Base-by-base conservation (phyloP, 2,797 vertebrate species). In the Rhynchotus rufescens region DNA sequence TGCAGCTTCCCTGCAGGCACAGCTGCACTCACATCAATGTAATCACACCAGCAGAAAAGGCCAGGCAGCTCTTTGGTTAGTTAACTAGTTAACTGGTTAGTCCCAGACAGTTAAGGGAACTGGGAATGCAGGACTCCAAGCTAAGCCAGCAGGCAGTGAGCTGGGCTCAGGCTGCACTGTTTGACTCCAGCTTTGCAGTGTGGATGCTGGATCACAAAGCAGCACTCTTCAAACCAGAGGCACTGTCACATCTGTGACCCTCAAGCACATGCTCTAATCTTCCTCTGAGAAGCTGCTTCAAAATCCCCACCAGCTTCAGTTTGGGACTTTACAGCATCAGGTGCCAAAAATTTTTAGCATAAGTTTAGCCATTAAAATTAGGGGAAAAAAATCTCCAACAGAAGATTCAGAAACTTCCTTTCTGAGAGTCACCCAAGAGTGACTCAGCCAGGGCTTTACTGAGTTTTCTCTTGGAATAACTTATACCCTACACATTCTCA, bases 1-100 rank as follows among this genome's bases (percentile, higher is more conserved):
- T n/a, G 60, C n/a, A 76, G 62, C 73, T 85, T 42, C 56, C n/a
- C 91, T 20, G 7, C 30, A 67, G 74, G 72, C 68, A 84, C 7
- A 40, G 47, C 40, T 67, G 72, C 78, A 90, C 80, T 81, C 74
- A 79, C 65, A 73, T n/a, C 19, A 11, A 19, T 19, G 56, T 30
- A 25, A 78, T 51, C 59, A 67, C n/a, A 34, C 19, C 87, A 76
- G 74, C 56, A 88, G 74, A 66, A 89, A 49, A 40, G 34, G n/a
- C 22, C 23, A n/a, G 15, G 57, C n/a, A 74, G 76, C 62, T 38
- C 60, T 36, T 36, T 36, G 36, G 36, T 36, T 36, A 36, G 36
- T 36, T 36, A 36, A 36, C 36, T 36, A 36, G 36, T 36, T 36
- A 36, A 36, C 36, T 36, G 36, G 36, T 36, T 10, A 36, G 36